phyloP scores from a whole-genome alignment of 2,113 vertebrate genomes.

The Bungarus multicinctus region DNA sequence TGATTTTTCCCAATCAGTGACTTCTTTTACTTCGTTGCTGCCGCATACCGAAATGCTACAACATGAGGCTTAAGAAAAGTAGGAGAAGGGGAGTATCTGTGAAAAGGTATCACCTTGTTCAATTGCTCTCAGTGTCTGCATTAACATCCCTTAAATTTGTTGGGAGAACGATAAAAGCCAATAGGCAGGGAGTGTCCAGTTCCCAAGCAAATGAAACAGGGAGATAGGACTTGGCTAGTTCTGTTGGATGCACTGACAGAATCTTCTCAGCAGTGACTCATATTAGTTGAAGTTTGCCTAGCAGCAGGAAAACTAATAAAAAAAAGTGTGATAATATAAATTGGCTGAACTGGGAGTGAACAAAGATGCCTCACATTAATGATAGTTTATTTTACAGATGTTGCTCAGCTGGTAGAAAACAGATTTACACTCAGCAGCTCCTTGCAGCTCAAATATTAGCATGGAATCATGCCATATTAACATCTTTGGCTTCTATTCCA shows the following conservation, averaged over 20 bases:
- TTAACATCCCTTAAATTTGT: slow-evolving; percentile 54
- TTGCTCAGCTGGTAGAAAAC: slow-evolving; percentile 58
- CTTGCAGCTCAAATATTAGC: slow-evolving; percentile 50
- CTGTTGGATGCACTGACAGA: background rate
- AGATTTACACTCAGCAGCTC: slow-evolving; percentile 60
- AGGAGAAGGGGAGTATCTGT: slow-evolving; percentile 50
- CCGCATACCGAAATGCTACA: background rate
- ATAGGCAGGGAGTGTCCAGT: slow-evolving; percentile 35
- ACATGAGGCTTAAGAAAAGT: slow-evolving; percentile 51
- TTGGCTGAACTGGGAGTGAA: slow-evolving; percentile 32
- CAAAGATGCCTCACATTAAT: slow-evolving; percentile 48
- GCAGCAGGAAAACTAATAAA: slow-evolving; percentile 63
- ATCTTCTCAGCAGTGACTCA: slow-evolving; percentile 53
- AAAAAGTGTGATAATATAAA: slow-evolving; percentile 47
- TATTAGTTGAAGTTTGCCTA: slow-evolving; percentile 53
- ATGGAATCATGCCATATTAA: slow-evolving; percentile 49
- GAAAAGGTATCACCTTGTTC: slow-evolving; percentile 45
- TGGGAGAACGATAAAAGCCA: slow-evolving; percentile 42
- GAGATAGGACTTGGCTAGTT: slow-evolving; percentile 1
- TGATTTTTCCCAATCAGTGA: background rate
- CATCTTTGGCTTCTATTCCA: slow-evolving; percentile 10
- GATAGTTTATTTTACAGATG: slow-evolving; percentile 59
- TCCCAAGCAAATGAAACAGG: slow-evolving; percentile 42
- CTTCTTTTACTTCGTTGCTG: background rate
- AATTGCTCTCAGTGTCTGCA: slow-evolving; percentile 48